Evolutionary conservation across 2,113 vertebrate species (phyloP).

Genomic region (Parus major): DNA sequence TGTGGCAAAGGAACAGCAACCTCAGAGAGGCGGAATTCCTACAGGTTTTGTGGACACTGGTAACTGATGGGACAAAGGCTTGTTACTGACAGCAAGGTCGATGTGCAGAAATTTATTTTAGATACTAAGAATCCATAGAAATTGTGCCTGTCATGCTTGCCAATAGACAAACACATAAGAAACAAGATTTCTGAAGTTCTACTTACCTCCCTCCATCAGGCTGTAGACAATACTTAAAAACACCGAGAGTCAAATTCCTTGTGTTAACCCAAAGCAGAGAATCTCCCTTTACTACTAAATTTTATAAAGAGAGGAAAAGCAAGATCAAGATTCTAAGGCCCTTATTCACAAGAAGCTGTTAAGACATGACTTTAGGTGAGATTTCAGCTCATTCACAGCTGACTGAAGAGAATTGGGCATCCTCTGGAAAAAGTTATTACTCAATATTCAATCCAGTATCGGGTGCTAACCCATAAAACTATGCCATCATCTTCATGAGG

Average conservation of each 20-base stretch:
- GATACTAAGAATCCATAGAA: neutral
- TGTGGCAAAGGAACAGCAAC: neutral
- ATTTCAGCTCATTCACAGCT: neutral
- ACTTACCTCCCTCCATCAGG: neutral
- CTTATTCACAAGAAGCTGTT: neutral
- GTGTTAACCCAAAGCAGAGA: neutral
- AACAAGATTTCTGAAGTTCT: neutral
- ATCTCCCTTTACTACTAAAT: neutral
- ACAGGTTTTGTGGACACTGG: neutral
- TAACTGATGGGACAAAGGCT: neutral
- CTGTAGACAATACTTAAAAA: neutral
- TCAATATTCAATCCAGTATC: neutral
- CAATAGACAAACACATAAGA: neutral
- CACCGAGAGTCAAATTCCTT: neutral
- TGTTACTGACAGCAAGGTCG: neutral
- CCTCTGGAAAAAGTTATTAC: neutral
- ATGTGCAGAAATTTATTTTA: neutral
- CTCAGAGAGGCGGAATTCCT: neutral
- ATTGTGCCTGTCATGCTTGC: neutral
- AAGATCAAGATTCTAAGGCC: neutral
- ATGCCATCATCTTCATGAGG: neutral
- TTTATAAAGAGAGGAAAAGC: neutral
- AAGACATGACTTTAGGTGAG: neutral
- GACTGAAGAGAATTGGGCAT: neutral
- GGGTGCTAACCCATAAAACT: neutral